Conservation (phyloP, 2,113 vertebrate genomes). For the Mohoua ochrocephala region DNA sequence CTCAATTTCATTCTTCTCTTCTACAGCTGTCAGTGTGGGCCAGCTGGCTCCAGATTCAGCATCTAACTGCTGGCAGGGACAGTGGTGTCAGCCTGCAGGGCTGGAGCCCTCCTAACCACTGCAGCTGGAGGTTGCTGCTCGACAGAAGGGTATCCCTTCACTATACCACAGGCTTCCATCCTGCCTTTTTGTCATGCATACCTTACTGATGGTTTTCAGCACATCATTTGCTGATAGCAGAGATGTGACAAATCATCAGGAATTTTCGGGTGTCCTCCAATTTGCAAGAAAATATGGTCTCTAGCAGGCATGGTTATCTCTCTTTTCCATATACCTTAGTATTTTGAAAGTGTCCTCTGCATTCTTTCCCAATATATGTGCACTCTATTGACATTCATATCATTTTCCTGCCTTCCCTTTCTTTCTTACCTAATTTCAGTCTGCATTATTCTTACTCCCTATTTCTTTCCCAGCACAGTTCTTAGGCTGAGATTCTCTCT, state of each 20-base stretch:
- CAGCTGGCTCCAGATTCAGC: not conserved
- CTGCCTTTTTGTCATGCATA: not conserved
- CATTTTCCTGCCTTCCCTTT: not conserved
- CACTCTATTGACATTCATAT: rapidly evolving
- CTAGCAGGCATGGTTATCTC: not conserved
- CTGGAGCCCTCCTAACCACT: not conserved
- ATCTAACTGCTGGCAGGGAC: not conserved
- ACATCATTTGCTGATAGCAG: not conserved
- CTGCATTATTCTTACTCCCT: not conserved
- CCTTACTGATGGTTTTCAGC: not conserved
- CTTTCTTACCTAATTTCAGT: not conserved
- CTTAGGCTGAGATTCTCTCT: not conserved
- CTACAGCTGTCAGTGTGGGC: not conserved
- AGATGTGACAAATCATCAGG: not conserved
- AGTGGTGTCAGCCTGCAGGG: not conserved
- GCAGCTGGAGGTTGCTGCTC: not conserved
- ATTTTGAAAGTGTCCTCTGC: not conserved
- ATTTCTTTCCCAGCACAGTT: not conserved
- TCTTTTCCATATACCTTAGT: not conserved
- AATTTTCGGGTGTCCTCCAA: not conserved
- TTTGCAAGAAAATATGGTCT: not conserved
- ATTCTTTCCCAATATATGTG: not conserved
- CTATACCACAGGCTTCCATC: not conserved
- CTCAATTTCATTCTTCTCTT: not conserved
- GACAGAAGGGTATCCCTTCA: not conserved